Evolutionary conservation across 2,113 vertebrate genomes (phyloP), one percentile per base, ranked within the genome.

Genomic region (Jacana jacana): DNA sequence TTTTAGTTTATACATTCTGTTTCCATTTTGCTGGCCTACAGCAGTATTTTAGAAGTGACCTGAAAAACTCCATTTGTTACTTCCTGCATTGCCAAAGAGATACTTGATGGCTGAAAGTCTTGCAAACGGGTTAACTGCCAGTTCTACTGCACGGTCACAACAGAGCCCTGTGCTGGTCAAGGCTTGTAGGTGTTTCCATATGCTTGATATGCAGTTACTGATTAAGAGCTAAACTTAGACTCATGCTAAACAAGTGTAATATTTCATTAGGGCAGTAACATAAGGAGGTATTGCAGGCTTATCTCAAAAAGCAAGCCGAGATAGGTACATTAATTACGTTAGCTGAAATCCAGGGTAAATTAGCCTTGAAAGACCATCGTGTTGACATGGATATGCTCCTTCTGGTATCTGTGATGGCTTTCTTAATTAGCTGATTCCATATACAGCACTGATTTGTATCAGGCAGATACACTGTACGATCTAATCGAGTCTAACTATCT

Each of bases 341-440:
- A 91, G 30, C 49, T 73, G 82, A 88, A 94, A 95, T 70, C 17
- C 48, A 77, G 35, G 39, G 44, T 72, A 81, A 94, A 93, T 87
- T 71, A 87, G 52, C 52, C 33, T 40, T 89, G 70, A 85, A 44
- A 88, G 52, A 82, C 31, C 33, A 52, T 51, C 42, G 40, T 24
- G 61, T 63, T 68, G 35, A 91, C 48, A 55, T 93, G 63, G 48
- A 85, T 87, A 42, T 48, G 35, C 48, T 88, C 75, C 58, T 92
- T 84, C 73, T 85, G 52, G 17, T 85, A 80, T 60, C 39, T 85
- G 30, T 46, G 35, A 82, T 37, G 76, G 52, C 39, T 55, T 81
- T 81, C 28, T 64, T 68, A 87, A 93, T 85, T 80, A 91, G 75
- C 57, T 64, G 52, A 55, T 87, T 89, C 44, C 25, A 7, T 60